Percentiles rank a stretch among this genome's conserved stretches.
phyloP scores from a whole-genome alignment of 1,140 invertebrate species.

The Monomorium pharaonis region DNA sequence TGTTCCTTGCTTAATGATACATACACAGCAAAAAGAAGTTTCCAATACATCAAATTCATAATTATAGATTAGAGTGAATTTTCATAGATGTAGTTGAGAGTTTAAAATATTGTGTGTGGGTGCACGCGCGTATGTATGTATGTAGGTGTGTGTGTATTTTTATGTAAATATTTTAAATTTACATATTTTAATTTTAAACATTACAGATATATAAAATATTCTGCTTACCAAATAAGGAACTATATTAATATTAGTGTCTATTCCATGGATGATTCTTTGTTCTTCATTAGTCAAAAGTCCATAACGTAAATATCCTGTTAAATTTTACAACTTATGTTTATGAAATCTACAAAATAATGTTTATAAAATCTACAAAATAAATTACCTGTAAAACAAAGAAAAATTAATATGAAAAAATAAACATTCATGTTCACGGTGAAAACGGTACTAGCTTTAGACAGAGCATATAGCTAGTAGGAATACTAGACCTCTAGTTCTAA shows the following conservation, averaged over 20 bases:
- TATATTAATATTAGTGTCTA: slow-evolving; percentile 73
- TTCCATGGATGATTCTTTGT: slow-evolving; percentile 79
- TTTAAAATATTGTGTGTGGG: too few relatives aligned
- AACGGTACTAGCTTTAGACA: neutral
- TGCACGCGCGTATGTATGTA: too few relatives aligned
- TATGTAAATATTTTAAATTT: too few relatives aligned
- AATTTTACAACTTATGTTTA: neutral
- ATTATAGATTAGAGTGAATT: too few relatives aligned
- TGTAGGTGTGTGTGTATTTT: neutral
- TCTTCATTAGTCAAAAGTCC: neutral
- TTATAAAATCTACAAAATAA: neutral
- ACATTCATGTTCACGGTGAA: neutral
- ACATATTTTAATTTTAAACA: slow-evolving; percentile 9
- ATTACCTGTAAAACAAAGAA: slow-evolving; percentile 39
- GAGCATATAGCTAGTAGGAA: neutral
- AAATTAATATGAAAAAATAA: neutral
- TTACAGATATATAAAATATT: slow-evolving; percentile 60
- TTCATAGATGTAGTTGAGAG: too few relatives aligned
- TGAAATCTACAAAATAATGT: neutral
- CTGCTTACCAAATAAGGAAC: slow-evolving; percentile 79
- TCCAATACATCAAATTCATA: too few relatives aligned
- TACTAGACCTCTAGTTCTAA: too few relatives aligned
- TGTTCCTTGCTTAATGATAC: too few relatives aligned
- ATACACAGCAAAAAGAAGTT: too few relatives aligned
- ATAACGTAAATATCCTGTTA: neutral